Evolutionary conservation across 2,888 invertebrate genomes (phyloP), one percentile per base, ranked within the genome.

Genomic region (Neria commutata): DNA sequence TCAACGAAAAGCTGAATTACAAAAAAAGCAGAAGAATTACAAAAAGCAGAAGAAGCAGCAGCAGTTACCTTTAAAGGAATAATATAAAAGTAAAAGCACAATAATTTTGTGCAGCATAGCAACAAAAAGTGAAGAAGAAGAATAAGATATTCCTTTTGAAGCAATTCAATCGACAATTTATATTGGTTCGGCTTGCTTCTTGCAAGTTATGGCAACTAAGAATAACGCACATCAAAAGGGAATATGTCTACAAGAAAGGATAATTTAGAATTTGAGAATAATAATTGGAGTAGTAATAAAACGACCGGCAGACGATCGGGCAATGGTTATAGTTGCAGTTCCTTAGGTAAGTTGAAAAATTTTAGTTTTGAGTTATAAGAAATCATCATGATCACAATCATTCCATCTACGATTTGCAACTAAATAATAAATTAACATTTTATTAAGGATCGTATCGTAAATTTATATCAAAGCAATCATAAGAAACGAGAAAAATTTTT

Each of bases 311-410:
- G 76, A 57, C 80, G 81, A 56, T 79, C 81, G 72, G 80, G 81
- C 69, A 81, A 74, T 75, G 81, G 80, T 65, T 74, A 78, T 75
- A 81, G 81, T 70, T 78, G 79, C 76, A 81, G 81, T 76, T 81
- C 81, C 68, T 77, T 81, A 78, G 81, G 81, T 81, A 79, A 73
- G 67, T 63, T 25, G 14, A 46, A 33, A 59, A 53, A 58, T 34
- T 58, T 46, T 47, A 40, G 47, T 61, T 65, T 56, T 65, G 48
- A 54, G 42, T 53, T 55, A 51, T 53, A 19, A 3, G 17, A 55
- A 24, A 46, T 60, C 58, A n/a, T n/a, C n/a, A n/a, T n/a, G n/a
- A n/a, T n/a, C n/a, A n/a, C n/a, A n/a, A n/a, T n/a, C n/a, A n/a
- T n/a, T n/a, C n/a, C n/a, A n/a, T n/a, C n/a, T n/a, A n/a, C n/a